Conservation (phyloP, 2,888 invertebrate genomes). For the Himalopsyche japonica region DNA sequence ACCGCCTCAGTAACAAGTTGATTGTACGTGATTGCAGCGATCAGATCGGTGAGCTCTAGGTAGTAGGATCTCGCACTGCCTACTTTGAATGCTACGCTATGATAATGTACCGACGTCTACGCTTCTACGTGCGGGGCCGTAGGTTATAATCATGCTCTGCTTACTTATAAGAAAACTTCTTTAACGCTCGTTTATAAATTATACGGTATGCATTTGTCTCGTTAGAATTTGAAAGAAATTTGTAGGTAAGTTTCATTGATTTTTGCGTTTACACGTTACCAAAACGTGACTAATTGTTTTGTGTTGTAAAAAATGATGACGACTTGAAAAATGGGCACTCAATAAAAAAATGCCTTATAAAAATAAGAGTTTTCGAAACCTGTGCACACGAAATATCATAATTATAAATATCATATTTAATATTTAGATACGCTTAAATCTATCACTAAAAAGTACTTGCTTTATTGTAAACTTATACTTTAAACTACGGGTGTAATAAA, state of each 20-base stretch:
- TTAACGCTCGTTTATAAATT: neutral
- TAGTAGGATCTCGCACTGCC: neutral
- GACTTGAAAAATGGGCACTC: no score
- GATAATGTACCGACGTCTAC: neutral
- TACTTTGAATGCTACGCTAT: neutral
- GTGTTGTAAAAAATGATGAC: no score
- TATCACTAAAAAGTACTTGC: no score
- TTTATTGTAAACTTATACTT: no score
- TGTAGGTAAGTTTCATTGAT: neutral
- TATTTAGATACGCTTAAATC: no score
- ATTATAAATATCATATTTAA: no score
- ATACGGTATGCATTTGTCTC: neutral
- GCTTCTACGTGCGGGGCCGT: conserved; percentile 14
- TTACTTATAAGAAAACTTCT: neutral
- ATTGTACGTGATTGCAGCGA: conserved; percentile 34
- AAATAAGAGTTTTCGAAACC: no score
- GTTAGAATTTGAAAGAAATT: neutral
- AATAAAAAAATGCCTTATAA: no score
- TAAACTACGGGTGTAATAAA: neutral
- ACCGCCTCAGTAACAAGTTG: conserved; percentile 31
- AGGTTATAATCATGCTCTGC: neutral
- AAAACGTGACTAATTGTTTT: no score
- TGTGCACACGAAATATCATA: no score
- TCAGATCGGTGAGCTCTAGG: neutral
- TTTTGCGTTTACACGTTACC: no score